Conservation (phyloP, 1,140 invertebrate species). For the Andricus grossulariae region DNA sequence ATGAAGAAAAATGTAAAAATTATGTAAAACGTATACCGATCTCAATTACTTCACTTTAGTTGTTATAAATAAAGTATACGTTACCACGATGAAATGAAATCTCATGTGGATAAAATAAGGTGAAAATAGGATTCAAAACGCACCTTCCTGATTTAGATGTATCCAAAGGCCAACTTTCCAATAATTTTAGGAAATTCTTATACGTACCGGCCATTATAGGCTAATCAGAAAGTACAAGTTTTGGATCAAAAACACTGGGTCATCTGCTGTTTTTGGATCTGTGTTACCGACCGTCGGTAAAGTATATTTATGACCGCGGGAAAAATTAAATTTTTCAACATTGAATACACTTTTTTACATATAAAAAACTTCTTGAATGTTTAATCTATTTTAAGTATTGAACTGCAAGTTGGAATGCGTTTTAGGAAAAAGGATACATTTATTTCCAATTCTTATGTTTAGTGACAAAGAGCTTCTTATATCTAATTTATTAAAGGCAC, state of each 20-base stretch:
- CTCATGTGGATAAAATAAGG: neutral
- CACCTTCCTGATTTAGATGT: slow-evolving; percentile 83
- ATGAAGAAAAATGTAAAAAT: neutral
- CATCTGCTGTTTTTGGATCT: too few species aligned
- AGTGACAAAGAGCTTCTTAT: too few species aligned
- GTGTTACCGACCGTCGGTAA: too few species aligned
- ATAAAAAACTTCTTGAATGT: too few species aligned
- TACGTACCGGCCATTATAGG: slow-evolving; percentile 80
- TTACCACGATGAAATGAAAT: neutral
- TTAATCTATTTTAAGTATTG: too few species aligned
- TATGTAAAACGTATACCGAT: neutral
- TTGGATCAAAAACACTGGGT: neutral
- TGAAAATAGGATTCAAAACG: neutral
- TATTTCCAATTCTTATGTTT: too few species aligned
- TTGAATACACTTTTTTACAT: too few species aligned
- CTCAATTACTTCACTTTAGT: neutral
- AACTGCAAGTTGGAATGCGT: too few species aligned
- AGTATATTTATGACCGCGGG: too few species aligned
- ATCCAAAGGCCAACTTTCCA: slow-evolving; percentile 89
- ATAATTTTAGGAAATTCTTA: slow-evolving; percentile 83
- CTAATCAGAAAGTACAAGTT: slow-evolving; percentile 7
- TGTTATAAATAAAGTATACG: neutral
- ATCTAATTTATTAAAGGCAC: too few species aligned
- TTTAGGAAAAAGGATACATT: too few species aligned
- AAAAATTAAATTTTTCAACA: too few species aligned